Evolutionary conservation across 2,797 vertebrate genomes (phyloP), one percentile per base, ranked within the genome.

Genomic region (Menidia menidia): DNA sequence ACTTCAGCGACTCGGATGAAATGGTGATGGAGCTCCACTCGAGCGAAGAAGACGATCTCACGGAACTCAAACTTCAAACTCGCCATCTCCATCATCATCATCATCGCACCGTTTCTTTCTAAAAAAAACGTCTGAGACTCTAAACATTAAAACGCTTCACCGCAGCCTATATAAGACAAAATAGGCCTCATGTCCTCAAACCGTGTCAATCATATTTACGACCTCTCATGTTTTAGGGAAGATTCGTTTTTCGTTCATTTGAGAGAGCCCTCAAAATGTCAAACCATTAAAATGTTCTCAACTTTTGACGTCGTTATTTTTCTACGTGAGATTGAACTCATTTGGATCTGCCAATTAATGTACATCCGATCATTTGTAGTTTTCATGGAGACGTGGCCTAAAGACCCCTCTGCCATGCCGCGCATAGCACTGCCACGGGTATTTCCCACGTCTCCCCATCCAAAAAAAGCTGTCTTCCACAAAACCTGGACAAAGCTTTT

Each of bases 1-100:
- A 97, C 87, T 98, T 96, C 94, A 99, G 98, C 91, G 98, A 99
- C 93, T 99, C 97, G 9, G 98, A 99, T 18, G 97, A 99, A 88
- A 92, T 96, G 25, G 90, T 86, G 52, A 81, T 93, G 87, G 95
- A 95, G 84, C 77, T 94, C 44, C 93, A 94, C 41, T 95, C 88
- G 31, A 94, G 83, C 79, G 94, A 87, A 64, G 95, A 95, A 19
- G 94, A 95, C 5, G 95, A 95, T 67, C 87, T 95, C 3, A 88
- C 93, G 31, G 92, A 94, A 77, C 92, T 94, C 10, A 93, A 92
- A 75, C 78, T 92, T 94, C 10, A 93, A 92, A 75, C 78, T 92
- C 0, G 74, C 81, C 60, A 75, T 54, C 39, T 25, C 2, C 25
- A 25, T 25, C 78, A 60, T 82, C 69, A 86, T 60, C 83, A 79